Conservation (phyloP, 2,888 invertebrate genomes). For the Blastobasis adustella region DNA sequence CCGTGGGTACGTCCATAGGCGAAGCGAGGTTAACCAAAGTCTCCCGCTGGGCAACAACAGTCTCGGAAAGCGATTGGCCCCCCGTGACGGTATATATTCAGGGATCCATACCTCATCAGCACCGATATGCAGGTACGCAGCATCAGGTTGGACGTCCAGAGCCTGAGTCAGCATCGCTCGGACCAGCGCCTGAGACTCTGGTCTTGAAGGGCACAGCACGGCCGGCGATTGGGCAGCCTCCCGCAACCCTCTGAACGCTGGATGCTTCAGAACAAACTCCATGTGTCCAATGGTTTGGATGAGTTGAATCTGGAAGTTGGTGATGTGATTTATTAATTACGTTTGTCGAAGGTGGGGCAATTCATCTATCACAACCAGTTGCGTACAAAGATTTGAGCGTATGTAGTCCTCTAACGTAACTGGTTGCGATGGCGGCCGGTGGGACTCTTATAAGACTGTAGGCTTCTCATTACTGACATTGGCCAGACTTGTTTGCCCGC, state of each 20-base stretch:
- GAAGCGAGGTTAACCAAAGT: too few relatives aligned
- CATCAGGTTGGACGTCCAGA: constrained; percentile 76
- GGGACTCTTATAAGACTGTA: too few relatives aligned
- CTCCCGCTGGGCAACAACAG: too few relatives aligned
- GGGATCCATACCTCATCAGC: constrained; percentile 79
- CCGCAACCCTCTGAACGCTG: constrained; percentile 77
- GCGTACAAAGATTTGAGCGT: too few relatives aligned
- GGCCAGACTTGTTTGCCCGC: too few relatives aligned
- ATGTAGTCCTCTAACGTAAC: too few relatives aligned
- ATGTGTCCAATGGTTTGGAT: constrained; percentile 93
- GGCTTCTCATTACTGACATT: too few relatives aligned
- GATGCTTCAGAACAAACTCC: constrained; percentile 87
- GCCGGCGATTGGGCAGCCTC: constrained; percentile 79
- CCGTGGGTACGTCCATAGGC: too few relatives aligned
- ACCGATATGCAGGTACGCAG: constrained; percentile 84
- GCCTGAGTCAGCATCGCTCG: constrained; percentile 82
- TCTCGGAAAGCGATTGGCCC: too few relatives aligned
- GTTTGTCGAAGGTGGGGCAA: not conserved
- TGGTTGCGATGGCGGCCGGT: too few relatives aligned
- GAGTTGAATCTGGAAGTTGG: constrained; percentile 74
- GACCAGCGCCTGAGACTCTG: constrained; percentile 76
- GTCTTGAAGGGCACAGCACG: constrained; percentile 83
- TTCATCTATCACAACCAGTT: too few relatives aligned
- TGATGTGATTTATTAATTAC: not conserved
- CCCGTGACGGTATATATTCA: too few relatives aligned